Conservation (phyloP, 2,113 vertebrate species). For the Brachyistius frenatus region DNA sequence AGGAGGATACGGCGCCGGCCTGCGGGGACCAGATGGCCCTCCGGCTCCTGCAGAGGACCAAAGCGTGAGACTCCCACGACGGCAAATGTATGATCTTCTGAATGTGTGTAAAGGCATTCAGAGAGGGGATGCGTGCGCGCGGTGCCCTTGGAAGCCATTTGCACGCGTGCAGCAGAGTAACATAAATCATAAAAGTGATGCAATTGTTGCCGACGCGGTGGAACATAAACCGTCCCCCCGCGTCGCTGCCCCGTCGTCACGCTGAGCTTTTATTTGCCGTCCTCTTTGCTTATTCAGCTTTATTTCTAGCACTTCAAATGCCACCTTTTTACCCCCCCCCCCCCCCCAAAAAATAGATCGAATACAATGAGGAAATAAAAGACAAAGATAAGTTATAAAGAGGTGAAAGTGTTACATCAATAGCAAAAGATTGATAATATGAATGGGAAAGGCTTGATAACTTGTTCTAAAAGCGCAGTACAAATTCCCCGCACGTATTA, state of each 20-base stretch:
- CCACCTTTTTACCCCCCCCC: neutral
- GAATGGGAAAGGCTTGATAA: neutral
- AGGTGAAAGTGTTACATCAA: neutral
- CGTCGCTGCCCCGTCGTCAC: neutral
- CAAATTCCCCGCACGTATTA: neutral
- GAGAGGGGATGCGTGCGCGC: neutral
- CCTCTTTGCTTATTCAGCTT: neutral
- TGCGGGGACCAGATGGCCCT: slow-evolving; percentile 78
- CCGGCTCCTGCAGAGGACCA: slow-evolving; percentile 62
- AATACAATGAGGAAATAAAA: neutral
- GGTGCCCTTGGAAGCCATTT: neutral
- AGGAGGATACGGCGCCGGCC: slow-evolving; percentile 62
- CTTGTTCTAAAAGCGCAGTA: neutral
- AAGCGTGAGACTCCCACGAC: slow-evolving; percentile 51
- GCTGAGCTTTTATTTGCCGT: neutral
- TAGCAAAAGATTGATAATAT: neutral
- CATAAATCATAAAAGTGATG: neutral
- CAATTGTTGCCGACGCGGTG: neutral
- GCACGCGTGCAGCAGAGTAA: neutral
- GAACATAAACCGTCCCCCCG: neutral
- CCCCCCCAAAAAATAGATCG: neutral
- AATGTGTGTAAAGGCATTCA: slow-evolving; percentile 2
- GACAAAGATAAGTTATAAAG: neutral
- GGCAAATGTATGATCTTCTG: neutral
- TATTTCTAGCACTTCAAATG: neutral